Conservation (phyloP, 2,797 vertebrate species). For the Trichosurus vulpecula region DNA sequence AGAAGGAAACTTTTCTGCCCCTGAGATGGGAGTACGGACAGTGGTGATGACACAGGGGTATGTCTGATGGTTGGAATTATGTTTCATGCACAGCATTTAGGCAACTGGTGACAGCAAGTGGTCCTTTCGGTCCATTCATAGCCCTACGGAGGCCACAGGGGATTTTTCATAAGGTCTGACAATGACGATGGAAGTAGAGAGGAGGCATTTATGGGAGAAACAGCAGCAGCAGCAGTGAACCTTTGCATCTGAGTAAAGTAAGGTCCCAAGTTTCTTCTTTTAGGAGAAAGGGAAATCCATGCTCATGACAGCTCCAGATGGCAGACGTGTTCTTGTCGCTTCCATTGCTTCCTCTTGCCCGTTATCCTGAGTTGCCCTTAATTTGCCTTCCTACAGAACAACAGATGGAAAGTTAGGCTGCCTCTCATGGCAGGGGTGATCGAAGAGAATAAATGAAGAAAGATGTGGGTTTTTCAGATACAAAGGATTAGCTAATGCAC, state of each 20-base stretch:
- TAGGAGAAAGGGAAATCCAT: constrained; percentile 45
- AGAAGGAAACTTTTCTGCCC: constrained; percentile 68
- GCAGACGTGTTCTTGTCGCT: constrained; percentile 67
- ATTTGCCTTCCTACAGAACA: constrained; percentile 20
- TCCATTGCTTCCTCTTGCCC: constrained; percentile 33
- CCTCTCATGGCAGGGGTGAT: constrained; percentile 44
- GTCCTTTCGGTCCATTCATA: rapidly evolving
- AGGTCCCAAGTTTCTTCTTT: constrained; percentile 56
- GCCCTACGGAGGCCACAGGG: neutral
- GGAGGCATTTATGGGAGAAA: constrained; percentile 11
- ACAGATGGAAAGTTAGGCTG: neutral
- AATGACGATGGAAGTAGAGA: neutral
- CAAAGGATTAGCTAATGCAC: neutral
- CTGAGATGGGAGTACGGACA: constrained; percentile 7
- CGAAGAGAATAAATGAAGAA: neutral
- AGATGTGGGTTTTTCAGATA: constrained; percentile 39
- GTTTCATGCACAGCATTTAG: rapidly evolving
- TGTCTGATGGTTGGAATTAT: neutral
- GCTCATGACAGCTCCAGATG: constrained; percentile 75
- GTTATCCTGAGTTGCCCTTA: constrained; percentile 8
- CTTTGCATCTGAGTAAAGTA: constrained; percentile 43
- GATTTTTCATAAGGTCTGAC: constrained; percentile 4
- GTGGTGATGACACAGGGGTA: rapidly evolving
- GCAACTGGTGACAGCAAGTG: neutral
- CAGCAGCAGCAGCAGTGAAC: rapidly evolving